These are phyloP conservation scores for Ostrea denselamellosa DNA, from an alignment of 1,140 invertebrate species.

Conservation along the genomic window DNA sequence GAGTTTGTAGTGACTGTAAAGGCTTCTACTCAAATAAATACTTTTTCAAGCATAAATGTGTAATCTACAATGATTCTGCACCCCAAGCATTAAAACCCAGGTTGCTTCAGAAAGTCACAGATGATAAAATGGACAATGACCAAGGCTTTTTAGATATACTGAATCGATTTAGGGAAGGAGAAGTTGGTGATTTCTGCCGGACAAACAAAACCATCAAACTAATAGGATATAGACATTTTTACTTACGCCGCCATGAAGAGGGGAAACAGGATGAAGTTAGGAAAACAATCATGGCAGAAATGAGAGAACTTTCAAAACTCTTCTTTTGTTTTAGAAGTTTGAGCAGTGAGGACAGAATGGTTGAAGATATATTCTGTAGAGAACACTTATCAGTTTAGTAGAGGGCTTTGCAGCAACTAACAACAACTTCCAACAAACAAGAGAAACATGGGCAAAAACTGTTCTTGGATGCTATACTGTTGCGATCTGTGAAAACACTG, in stretches of 20 bases:
- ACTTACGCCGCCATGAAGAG: slow-evolving; percentile 39
- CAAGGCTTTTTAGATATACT: slow-evolving; percentile 43
- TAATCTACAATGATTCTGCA: background rate
- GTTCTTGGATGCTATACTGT: background rate
- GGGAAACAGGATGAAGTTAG: slow-evolving; percentile 42
- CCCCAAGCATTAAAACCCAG: background rate
- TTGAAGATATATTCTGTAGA: background rate
- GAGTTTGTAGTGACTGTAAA: slow-evolving; percentile 39
- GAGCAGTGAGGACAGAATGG: background rate
- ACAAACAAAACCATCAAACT: slow-evolving; percentile 42
- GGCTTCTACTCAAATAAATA: background rate
- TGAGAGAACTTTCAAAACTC: slow-evolving; percentile 46
- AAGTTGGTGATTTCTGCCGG: slow-evolving; percentile 47
- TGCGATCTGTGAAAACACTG: slow-evolving; percentile 9
- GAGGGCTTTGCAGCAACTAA: background rate
- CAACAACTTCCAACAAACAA: background rate
- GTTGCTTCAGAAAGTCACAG: background rate
- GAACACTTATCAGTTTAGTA: background rate
- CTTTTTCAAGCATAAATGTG: slow-evolving; percentile 1
- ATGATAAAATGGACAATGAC: background rate
- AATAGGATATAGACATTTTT: slow-evolving; percentile 48
- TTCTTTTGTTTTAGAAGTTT: slow-evolving; percentile 27
- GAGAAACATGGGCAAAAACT: background rate
- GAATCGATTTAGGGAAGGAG: slow-evolving; percentile 51
- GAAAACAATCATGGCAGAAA: slow-evolving; percentile 51